Percentiles rank a stretch among this genome's conserved stretches.
These are phyloP conservation scores for Cyprinodon diabolis DNA, from an alignment of 2,797 vertebrate genomes.

Conservation along the genomic window DNA sequence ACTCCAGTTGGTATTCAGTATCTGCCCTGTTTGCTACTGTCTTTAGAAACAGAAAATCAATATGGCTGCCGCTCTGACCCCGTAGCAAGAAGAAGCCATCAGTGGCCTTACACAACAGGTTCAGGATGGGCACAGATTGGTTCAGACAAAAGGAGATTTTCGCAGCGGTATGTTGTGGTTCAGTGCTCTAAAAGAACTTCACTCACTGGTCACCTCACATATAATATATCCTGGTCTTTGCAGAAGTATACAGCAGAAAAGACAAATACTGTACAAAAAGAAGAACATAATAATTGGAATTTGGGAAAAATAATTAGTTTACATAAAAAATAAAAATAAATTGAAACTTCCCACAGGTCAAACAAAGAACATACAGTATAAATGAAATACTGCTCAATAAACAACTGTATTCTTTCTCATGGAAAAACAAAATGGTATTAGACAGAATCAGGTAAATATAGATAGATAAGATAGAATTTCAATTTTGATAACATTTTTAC, in stretches of 20 bases:
- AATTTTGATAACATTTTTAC: too few species aligned
- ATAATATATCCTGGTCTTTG: background rate
- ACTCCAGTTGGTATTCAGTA: constrained; percentile 46
- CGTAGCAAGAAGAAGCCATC: constrained; percentile 41
- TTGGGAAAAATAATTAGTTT: background rate
- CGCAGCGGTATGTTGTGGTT: background rate
- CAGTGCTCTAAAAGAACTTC: background rate
- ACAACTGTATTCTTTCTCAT: too few species aligned
- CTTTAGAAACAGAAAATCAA: constrained; percentile 71
- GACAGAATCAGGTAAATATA: too few species aligned
- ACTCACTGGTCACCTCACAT: background rate
- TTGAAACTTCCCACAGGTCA: background rate
- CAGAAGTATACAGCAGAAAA: background rate
- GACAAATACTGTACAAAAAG: too few species aligned
- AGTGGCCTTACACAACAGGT: constrained; percentile 44
- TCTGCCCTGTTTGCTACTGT: constrained; percentile 54
- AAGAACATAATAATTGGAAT: background rate
- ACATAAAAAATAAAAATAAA: background rate
- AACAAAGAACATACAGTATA: too few species aligned
- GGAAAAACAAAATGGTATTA: too few species aligned
- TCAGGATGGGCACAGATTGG: constrained; percentile 14
- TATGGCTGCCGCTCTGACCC: constrained; percentile 55
- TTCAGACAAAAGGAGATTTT: constrained; percentile 22
- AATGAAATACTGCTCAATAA: too few species aligned
- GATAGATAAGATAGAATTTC: too few species aligned